Evolutionary conservation across 1,140 invertebrate species (phyloP).

Genomic region (Leguminivora glycinivorella): DNA sequence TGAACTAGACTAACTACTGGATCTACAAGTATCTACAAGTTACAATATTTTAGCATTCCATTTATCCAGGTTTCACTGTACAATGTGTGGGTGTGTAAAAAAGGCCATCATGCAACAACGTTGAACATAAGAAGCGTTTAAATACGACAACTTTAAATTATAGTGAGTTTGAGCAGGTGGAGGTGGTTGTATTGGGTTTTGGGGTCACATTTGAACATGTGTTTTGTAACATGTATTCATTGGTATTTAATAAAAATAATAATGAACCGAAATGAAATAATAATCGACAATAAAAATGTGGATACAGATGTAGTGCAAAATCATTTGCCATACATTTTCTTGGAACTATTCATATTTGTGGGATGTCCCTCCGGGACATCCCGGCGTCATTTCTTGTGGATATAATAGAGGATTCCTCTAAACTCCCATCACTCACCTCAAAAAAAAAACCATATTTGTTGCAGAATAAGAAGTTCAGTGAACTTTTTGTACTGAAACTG

Average conservation of each 20-base stretch:
- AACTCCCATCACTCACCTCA: too few species aligned
- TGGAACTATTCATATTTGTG: too few species aligned
- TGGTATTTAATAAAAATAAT: background rate
- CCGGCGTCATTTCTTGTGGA: too few species aligned
- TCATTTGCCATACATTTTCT: too few species aligned
- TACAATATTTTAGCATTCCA: background rate
- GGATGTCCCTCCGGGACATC: too few species aligned
- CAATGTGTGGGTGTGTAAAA: constrained; percentile 31
- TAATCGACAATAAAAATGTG: too few species aligned
- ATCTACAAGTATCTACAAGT: too few species aligned
- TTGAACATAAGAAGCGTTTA: constrained; percentile 20
- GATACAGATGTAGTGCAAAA: background rate
- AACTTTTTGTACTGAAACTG: too few species aligned
- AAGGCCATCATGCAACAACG: constrained; percentile 65
- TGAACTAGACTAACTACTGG: too few species aligned
- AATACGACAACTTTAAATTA: constrained; percentile 4
- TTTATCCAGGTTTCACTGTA: background rate
- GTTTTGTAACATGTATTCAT: background rate
- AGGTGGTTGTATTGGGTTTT: constrained; percentile 7
- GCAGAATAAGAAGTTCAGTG: too few species aligned
- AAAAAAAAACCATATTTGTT: too few species aligned
- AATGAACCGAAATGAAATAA: background rate
- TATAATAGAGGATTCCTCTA: too few species aligned
- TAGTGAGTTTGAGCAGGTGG: background rate
- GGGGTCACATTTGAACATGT: background rate